Base-by-base conservation (phyloP, 2,797 vertebrate species). In the Sebastes melanostomus region DNA sequence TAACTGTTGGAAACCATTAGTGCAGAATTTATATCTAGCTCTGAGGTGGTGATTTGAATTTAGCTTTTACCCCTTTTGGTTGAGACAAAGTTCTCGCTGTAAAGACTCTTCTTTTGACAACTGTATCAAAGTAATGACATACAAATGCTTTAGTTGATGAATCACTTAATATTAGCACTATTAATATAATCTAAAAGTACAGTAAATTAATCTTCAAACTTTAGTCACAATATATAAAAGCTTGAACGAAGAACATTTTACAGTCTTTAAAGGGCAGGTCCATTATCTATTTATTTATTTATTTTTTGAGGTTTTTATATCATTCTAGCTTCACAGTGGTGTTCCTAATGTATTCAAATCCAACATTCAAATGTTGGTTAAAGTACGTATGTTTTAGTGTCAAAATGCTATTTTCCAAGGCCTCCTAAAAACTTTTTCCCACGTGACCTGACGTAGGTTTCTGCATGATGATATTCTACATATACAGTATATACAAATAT, bases 1-100 rank as follows among this genome's bases (percentile, higher is more conserved):
- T 66, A 76, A 80, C 59, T 42, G 50, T 32, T 82, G 70, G 82
- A 86, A 85, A 76, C 25, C 78, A 81, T 88, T 82, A 86, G 52
- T 46, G 72, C 68, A 65, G 52, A 70, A 66, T 81, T 66, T 13
- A 58, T 70, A 20, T 75, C 13, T 20, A 42, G 42, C 56, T 66
- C 56, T 16, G 12, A 42, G 42, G 11, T 36, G 18, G 27, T 70
- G 63, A 59, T 84, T 65, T 88, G 55, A 84, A 77, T 80, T 36
- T 5, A 14, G 16, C 55, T 75, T 72, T 87, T 18, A 38, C n/a
- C 10, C 29, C 25, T 36, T 75, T 60, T 77, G 29, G 4, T 32
- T 30, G 10, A 30, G 16, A 46, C 8, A 61, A 50, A 69, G 22
- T 61, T 75, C 24, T 67, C 6, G 10, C 9, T 30, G 72, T 36